Evolutionary conservation across 1,140 invertebrate species (phyloP).

Genomic region (Protaetia brevitarsis): DNA sequence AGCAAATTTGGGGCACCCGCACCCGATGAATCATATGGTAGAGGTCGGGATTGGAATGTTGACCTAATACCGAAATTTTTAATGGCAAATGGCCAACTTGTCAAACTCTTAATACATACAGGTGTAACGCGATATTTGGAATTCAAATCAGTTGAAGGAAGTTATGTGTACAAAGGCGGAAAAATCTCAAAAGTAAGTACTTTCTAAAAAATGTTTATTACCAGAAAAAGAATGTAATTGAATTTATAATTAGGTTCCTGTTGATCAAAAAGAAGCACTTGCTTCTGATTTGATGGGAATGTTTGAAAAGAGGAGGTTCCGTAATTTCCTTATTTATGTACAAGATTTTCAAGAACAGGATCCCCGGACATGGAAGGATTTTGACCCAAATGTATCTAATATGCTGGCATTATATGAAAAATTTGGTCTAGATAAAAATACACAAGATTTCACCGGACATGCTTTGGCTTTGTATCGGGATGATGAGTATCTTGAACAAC

Average conservation of each 20-base stretch:
- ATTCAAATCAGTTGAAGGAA: conserved; percentile 98
- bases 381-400: conserved; percentile 80
- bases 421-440: conserved; percentile 95
- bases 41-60: conserved; percentile 98
- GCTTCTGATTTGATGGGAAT: conserved; percentile 97
- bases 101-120: conserved; percentile 97
- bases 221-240: conserved; percentile 11
- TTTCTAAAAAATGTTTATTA: not conserved
- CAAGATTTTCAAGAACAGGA: conserved; percentile 93
- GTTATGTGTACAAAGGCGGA: conserved; percentile 97
- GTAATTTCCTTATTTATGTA: conserved; percentile 94
- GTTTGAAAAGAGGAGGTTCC: conserved; percentile 97
- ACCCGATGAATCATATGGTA: conserved; percentile 82
- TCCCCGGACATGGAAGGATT: conserved; percentile 90
- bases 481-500: conserved; percentile 84
- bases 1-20: conserved; percentile 77
- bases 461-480: conserved; percentile 92
- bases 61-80: conserved; percentile 99
- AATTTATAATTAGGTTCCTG: conserved; percentile 68
- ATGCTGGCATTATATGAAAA: conserved; percentile 92
- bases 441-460: conserved; percentile 98
- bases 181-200: conserved; percentile 84
- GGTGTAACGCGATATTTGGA: conserved; percentile 99
- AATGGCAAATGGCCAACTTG: conserved; percentile 98
- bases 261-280: conserved; percentile 98